These are phyloP conservation scores for Hirudinaria manillensis DNA, from an alignment of 2,888 invertebrate species.

Conservation along the genomic window DNA sequence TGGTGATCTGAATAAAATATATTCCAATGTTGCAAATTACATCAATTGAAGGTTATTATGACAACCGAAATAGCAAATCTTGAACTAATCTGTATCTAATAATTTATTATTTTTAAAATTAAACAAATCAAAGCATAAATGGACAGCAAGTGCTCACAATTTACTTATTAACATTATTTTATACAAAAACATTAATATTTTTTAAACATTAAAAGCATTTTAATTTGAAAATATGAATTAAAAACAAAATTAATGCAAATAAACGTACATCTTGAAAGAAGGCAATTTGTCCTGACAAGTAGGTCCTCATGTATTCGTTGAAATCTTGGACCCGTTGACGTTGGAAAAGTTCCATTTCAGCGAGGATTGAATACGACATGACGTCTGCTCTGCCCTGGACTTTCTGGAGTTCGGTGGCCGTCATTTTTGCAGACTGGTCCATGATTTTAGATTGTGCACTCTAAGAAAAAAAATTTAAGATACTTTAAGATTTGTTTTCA, in stretches of 20 bases:
- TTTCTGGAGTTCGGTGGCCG: slow-evolving; percentile 17
- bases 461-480: neutral
- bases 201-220: neutral
- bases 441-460: slow-evolving; percentile 23
- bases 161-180: too few relatives aligned
- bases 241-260: neutral
- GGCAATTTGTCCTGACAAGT: slow-evolving; percentile 31
- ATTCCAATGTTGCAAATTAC: neutral
- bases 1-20: slow-evolving; percentile 18
- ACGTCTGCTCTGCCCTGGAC: slow-evolving; percentile 11
- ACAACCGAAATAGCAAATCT: too few relatives aligned
- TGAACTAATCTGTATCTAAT: too few relatives aligned
- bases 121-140: too few relatives aligned
- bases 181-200: neutral
- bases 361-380: slow-evolving; percentile 17
- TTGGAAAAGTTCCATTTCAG: slow-evolving; percentile 33
- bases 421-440: slow-evolving; percentile 23
- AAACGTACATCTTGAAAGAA: slow-evolving; percentile 33
- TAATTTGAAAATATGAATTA: too few relatives aligned
- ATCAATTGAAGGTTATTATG: too few relatives aligned
- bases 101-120: too few relatives aligned
- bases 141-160: too few relatives aligned
- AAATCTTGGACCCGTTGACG: slow-evolving; percentile 31
- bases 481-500: too few relatives aligned
- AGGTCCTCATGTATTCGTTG: slow-evolving; percentile 31